phyloP scores from a whole-genome alignment of 2,113 vertebrate genomes.

The Megaleporinus macrocephalus region DNA sequence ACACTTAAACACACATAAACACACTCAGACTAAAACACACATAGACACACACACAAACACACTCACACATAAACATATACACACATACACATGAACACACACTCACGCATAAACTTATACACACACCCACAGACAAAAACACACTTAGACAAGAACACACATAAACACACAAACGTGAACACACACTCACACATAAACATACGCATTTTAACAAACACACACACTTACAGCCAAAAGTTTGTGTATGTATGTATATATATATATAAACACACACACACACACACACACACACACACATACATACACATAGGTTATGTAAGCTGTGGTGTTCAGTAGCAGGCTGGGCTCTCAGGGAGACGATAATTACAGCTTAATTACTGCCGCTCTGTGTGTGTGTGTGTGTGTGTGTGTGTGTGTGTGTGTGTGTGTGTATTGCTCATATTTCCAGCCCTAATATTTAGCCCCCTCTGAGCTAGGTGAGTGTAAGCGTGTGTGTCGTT shows the following conservation, averaged over 20 bases:
- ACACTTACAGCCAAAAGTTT: no score
- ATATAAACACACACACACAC: constrained; percentile 4
- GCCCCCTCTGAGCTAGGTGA: constrained; percentile 41
- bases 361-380: constrained; percentile 49
- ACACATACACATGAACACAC: no score
- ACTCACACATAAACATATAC: no score
- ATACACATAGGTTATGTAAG: neutral
- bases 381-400: constrained; percentile 18
- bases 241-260: no score
- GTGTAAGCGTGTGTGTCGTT: constrained; percentile 20
- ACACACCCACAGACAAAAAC: no score
- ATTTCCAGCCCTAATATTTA: constrained; percentile 33
- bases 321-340: constrained; percentile 1
- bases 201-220: neutral
- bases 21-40: no score
- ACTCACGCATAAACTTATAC: no score
- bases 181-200: no score
- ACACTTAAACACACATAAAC: no score
- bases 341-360: constrained; percentile 18
- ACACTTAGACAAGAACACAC: neutral
- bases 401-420: constrained; percentile 20
- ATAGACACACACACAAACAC: no score
- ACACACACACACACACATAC: neutral
- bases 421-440: neutral
- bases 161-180: neutral